Evolutionary conservation across 2,797 vertebrate genomes (phyloP), one percentile per base, ranked within the genome.

Genomic region (Falco concolor): DNA sequence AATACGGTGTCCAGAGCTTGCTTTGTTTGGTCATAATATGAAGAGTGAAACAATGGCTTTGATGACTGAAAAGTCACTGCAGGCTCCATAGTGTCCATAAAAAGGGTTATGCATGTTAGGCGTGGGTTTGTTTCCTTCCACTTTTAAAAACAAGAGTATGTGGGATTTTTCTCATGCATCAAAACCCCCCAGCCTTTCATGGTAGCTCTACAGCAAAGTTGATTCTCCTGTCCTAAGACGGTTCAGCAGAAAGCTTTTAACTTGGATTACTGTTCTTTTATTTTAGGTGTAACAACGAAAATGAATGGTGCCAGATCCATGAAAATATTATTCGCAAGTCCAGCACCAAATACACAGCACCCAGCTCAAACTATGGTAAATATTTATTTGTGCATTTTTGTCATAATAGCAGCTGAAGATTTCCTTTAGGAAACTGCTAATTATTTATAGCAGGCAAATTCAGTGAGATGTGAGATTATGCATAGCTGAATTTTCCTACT

Each of bases 271-370:
- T 97, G 21, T 95, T 91, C 69, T 97, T 97, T 59, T 97, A 36
- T 98, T 98, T 96, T 92, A 99, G 99, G 97, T 99, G 99, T 97
- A 99, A 99, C 98, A 99, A 99, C 24, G 99, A 99, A 97, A 99
- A 99, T 5, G 99, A 99, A 79, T 99, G 99, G 99, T 98, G 98
- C 97, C 99, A 99, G 98, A 98, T 99, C 96, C 99, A 99, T 2
- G 99, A 99, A 97, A 99, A 99, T 89, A 99, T 99, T 97, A 99
- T 99, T 96, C 99, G 99, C 93, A 99, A 99, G 97, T 99, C 99
- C 97, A 99, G 99, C 97, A 99, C 99, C 97, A 99, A 99, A 97
- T 99, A 99, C 98, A 99, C 99, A 21, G 99, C 99, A 68, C 99
- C 99, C 93, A 99, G 99, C 96, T 99, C 99, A 95, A 99, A 99